Evolutionary conservation across 2,113 vertebrate species (phyloP), one percentile per base, ranked within the genome.

Genomic region (Panthera leo): DNA sequence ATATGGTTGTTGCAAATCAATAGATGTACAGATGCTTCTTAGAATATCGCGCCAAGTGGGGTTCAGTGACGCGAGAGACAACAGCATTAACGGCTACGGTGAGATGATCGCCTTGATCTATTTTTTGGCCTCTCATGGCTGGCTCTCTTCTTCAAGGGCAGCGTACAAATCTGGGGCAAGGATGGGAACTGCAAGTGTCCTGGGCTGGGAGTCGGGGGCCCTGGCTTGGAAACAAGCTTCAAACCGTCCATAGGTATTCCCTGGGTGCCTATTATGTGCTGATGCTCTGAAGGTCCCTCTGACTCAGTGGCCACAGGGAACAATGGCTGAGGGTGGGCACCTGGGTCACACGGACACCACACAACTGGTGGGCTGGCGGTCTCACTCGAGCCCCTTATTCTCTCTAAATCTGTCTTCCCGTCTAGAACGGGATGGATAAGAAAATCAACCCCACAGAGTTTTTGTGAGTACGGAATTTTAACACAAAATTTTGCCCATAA

Each of bases 41-140:
- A 36, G 92, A 36, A 1, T 39, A 36, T 11, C 29, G 48, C 1
- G 7, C 45, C 8, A 0, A 51, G 55, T 5, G 16, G 53, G 53
- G 42, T 5, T 55, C 18, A 27, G 18, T 21, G 14, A 48, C 2
- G 71, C 73, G 34, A 58, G 70, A 48, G 55, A 48, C 8, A 42
- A 19, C 1, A 5, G 7, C 10, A 0, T 10, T 1, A 8, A 48
- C 21, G 31, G 36, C 25, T 16, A 0, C 0, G 4, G 11, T 3
- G 23, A 34, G 4, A 58, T 5, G 5, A 3, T 10, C 23, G 9
- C 76, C 78, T 39, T 45, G 27, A 9, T 4, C 1, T 5, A 3
- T n/a, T 9, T 34, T 34, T 5, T 9, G 45, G 31, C 76, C 31
- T 48, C 34, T 42, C 4, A 0, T 12, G 79, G 10, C 18, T 21